A percentile compares a stretch with the other conserved stretches of the same genome.
Evolutionary conservation across 2,113 vertebrate genomes (phyloP).

Genomic region (Hymenochirus boettgeri): DNA sequence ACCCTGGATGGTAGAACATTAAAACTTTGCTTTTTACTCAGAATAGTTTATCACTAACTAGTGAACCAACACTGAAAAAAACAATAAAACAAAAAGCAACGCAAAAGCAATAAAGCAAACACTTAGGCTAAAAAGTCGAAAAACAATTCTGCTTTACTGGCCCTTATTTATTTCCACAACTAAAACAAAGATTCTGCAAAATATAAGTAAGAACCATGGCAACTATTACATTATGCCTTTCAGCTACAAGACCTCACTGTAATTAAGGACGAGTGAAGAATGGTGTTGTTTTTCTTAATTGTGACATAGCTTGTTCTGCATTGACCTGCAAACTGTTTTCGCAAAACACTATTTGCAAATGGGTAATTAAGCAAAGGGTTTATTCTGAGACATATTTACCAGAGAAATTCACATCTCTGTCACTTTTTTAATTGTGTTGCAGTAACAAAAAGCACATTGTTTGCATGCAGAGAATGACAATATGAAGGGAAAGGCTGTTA

Average conservation of each 20-base stretch:
- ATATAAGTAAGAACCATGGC: conserved; percentile 24
- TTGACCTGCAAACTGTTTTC: conserved; percentile 35
- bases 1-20: no score
- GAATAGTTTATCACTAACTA: no score
- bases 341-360: conserved; percentile 33
- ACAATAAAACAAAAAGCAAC: no score
- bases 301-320: conserved; percentile 27
- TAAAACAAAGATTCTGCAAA: conserved; percentile 15
- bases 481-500: background rate
- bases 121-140: no score
- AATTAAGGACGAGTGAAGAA: conserved; percentile 38
- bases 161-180: background rate
- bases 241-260: conserved; percentile 16
- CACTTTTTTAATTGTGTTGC: conserved; percentile 23
- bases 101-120: no score
- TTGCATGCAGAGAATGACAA: conserved; percentile 8
- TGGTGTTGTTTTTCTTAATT: conserved; percentile 38
- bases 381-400: conserved; percentile 23
- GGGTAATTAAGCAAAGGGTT: conserved; percentile 37
- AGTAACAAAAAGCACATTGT: conserved; percentile 28
- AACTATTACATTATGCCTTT: conserved; percentile 13
- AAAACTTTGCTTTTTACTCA: no score
- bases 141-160: no score
- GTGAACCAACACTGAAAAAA: no score
- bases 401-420: background rate